A percentile compares a stretch with the other conserved stretches of the same genome.
phyloP scores from a whole-genome alignment of 2,113 vertebrate genomes.

The Genyomyrus donnyi region DNA sequence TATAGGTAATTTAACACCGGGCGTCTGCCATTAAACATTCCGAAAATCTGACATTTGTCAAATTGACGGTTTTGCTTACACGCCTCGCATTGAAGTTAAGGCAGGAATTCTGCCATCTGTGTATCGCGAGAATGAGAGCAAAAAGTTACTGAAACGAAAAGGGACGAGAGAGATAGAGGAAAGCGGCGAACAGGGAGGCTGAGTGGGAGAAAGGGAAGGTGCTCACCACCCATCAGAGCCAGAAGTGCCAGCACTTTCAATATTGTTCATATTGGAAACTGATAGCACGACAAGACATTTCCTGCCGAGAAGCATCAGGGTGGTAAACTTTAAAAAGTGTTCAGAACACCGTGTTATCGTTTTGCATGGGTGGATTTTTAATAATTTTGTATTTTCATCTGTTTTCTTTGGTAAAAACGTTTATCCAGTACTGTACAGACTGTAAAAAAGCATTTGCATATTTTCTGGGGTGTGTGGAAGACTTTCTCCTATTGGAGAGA shows the following conservation, averaged over 20 bases:
- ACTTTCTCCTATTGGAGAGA: constrained; percentile 31
- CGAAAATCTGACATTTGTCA: not conserved
- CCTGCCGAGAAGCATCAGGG: constrained; percentile 35
- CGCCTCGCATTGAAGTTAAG: not conserved
- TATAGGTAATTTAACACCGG: not conserved
- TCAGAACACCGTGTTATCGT: not conserved
- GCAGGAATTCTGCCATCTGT: constrained; percentile 24
- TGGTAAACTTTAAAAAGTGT: constrained; percentile 28
- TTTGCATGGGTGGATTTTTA: constrained; percentile 13
- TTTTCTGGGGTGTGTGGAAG: constrained; percentile 25
- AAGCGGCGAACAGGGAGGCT: constrained; percentile 14
- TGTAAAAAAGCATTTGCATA: constrained; percentile 19
- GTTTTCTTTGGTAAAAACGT: not conserved
- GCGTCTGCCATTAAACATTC: not conserved
- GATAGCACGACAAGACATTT: constrained; percentile 38
- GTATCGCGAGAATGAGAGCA: constrained; percentile 56
- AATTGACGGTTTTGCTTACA: not conserved
- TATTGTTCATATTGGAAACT: constrained; percentile 41
- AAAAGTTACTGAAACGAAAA: constrained; percentile 34
- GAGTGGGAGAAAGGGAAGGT: constrained; percentile 20
- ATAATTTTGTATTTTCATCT: not conserved
- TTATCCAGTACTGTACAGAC: constrained; percentile 13
- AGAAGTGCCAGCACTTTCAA: constrained; percentile 48
- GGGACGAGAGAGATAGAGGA: constrained; percentile 25
- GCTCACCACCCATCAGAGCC: constrained; percentile 47